Base-by-base conservation (phyloP, 2,113 vertebrate genomes). In the Plotosus lineatus region DNA sequence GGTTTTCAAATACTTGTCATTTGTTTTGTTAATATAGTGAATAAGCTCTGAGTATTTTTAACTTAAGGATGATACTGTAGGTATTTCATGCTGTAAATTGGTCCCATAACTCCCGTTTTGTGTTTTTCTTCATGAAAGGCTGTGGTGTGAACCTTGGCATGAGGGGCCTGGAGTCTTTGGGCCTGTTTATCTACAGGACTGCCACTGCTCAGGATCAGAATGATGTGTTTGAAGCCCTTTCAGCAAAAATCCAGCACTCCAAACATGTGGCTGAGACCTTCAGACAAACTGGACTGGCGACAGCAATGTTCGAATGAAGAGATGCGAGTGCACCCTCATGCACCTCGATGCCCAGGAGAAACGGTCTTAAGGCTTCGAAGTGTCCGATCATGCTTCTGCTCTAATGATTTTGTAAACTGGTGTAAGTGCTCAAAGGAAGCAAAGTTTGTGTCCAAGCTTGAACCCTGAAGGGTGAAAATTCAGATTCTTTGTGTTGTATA, bases 61-160 rank as follows among this genome's bases (percentile, higher is more conserved):
- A 42, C 3, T n/a, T 63, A 63, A 4, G 15, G 61, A 65, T 19
- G 11, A 9, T 19, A 61, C 31, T 33, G 56, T 28, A 17, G 15
- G 26, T 58, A 58, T 26, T 19, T 38, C 21, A 33, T 44, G 38
- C 23, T 42, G 6, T 15, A 3, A 46, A 46, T 15, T 68, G 10
- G 31, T 33, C 9, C 3, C 51, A 21, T 50, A 26, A 65, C 33
- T 68, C 3, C 2, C 78, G 31, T 44, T 66, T 58, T n/a, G n/a
- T n/a, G n/a, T 15, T 73, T 28, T 50, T 15, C 28, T 1, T n/a
- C 12, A 19, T 77, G 21, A 19, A 87, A 94, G 94, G 90, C 72
- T 94, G 89, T 73, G 94, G 93, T 40, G 92, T 95, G 55, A 95
- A 95, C 87, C 89, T 95, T 19, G 92, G 93, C 14, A 86, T 95